These are phyloP conservation scores for Teleogryllus occipitalis DNA, from an alignment of 1,140 invertebrate species.

Conservation along the genomic window DNA sequence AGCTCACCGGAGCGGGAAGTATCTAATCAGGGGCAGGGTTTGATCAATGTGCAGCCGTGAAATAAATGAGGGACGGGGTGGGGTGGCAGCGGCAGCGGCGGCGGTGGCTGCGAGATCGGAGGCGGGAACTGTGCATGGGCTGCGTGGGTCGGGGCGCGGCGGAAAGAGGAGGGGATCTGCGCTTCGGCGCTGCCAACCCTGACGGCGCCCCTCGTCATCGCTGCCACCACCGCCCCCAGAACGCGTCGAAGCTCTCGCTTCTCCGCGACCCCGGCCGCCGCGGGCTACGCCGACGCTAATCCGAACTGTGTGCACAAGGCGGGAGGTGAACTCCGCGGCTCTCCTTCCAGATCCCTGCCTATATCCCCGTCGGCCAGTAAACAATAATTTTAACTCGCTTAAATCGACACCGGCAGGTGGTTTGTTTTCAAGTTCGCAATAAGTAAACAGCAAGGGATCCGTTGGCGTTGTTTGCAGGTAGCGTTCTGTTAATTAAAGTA, in stretches of 20 bases:
- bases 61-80: background rate
- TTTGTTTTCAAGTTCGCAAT: background rate
- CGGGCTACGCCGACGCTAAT: background rate
- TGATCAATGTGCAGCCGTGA: background rate
- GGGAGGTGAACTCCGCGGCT: background rate
- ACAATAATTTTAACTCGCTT: constrained; percentile 5
- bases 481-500: background rate
- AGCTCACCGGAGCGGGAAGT: background rate
- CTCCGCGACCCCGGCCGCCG: background rate
- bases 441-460: background rate
- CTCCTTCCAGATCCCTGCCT: background rate
- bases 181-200: too few species aligned
- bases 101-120: background rate
- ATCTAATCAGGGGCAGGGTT: background rate
- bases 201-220: background rate
- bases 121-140: too few species aligned
- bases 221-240: background rate
- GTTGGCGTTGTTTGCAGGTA: background rate
- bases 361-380: background rate
- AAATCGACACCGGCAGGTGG: background rate
- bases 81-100: background rate
- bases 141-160: too few species aligned
- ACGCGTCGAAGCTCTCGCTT: background rate
- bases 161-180: too few species aligned
- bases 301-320: background rate